Conservation (phyloP, 2,797 vertebrate species). For the Megaceryle alcyon region DNA sequence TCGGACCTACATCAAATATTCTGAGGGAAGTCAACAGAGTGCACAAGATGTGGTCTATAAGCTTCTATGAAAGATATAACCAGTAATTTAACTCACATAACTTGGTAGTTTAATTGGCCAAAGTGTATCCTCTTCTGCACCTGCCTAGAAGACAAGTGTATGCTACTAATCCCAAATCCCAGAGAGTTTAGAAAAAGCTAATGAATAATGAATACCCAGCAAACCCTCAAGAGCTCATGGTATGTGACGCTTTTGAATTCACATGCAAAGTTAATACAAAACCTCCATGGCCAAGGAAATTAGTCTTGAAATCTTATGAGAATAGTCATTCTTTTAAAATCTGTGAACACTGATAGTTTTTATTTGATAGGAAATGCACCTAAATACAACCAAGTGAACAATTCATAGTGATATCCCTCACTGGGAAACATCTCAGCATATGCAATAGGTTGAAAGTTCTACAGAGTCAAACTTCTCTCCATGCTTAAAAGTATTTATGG, state of each 20-base stretch:
- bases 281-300: neutral
- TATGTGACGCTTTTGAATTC: neutral
- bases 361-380: neutral
- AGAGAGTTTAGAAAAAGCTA: neutral
- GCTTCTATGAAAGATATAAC: neutral
- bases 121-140: neutral
- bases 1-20: neutral
- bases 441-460: neutral
- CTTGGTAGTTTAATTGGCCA: neutral
- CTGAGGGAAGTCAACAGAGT: neutral
- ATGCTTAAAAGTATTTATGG: neutral
- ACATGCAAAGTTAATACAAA: neutral
- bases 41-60: neutral
- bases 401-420: neutral
- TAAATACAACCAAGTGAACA: neutral
- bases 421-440: neutral
- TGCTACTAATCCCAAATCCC: neutral
- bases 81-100: neutral
- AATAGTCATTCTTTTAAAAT: neutral
- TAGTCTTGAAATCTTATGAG: neutral
- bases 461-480: neutral
- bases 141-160: neutral
- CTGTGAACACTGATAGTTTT: neutral
- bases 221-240: neutral
- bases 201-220: neutral